A percentile compares a stretch with the other conserved stretches of the same genome.
Conservation (phyloP, 1,140 invertebrate genomes). For the Eriosoma lanigerum region DNA sequence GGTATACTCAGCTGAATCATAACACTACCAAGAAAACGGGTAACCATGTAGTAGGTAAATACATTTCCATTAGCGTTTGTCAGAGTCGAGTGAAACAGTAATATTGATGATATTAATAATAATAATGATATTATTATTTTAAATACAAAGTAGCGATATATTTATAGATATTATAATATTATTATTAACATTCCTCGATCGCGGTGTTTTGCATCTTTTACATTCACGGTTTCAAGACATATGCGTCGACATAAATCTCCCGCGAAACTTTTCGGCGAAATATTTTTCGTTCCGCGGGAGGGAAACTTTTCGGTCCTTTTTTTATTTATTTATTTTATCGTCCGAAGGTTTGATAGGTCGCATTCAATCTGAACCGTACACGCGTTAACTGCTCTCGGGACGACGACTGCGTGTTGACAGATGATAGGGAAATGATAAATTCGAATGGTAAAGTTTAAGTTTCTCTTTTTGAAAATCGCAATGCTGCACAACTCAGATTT, state of each 20-base stretch:
- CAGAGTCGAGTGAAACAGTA: no score
- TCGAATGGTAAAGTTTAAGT: conserved; percentile 22
- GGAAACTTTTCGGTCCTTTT: conserved; percentile 29
- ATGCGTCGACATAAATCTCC: conserved; percentile 33
- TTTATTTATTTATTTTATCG: conserved; percentile 36
- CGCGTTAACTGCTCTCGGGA: conserved; percentile 41
- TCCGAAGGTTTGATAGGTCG: conserved; percentile 44
- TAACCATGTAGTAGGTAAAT: no score
- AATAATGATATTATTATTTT: no score
- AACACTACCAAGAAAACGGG: no score
- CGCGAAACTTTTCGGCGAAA: conserved; percentile 8
- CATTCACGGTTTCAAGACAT: not conserved
- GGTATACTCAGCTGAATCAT: no score
- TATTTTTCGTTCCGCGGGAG: not conserved
- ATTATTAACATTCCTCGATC: no score
- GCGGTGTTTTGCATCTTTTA: no score
- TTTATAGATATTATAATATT: no score
- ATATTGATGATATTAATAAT: no score
- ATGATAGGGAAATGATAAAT: conserved; percentile 48
- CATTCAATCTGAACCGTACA: conserved; percentile 34
- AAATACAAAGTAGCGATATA: no score
- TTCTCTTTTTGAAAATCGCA: not conserved
- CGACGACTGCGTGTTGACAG: conserved; percentile 36
- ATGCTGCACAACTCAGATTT: not conserved
- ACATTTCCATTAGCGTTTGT: no score